phyloP scores from a whole-genome alignment of 2,113 vertebrate genomes.

The Nothobranchius furzeri region DNA sequence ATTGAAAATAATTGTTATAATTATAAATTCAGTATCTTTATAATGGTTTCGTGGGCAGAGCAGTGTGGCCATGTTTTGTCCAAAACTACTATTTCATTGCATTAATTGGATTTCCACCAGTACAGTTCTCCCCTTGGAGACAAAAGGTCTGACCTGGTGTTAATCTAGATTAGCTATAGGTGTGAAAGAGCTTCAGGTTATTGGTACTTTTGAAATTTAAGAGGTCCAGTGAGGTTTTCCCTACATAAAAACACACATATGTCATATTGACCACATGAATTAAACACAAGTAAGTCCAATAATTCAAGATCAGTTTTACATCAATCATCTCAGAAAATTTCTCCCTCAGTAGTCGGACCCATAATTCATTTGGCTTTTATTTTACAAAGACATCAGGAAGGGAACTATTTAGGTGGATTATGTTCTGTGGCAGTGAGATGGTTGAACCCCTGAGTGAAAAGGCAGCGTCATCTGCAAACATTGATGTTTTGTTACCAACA shows the following conservation, averaged over 20 bases:
- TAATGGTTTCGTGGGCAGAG: too few relatives aligned
- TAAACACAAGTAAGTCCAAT: too few relatives aligned
- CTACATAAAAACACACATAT: neutral
- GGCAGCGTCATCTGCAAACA: neutral
- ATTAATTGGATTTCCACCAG: slow-evolving; percentile 35
- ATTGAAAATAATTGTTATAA: too few relatives aligned
- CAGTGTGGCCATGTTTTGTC: too few relatives aligned
- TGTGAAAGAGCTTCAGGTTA: neutral
- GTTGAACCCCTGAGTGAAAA: neutral
- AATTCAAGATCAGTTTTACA: too few relatives aligned
- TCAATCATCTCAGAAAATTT: too few relatives aligned
- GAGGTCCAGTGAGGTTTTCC: slow-evolving; percentile 19
- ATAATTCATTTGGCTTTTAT: too few relatives aligned
- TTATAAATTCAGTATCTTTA: too few relatives aligned
- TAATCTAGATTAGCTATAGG: slow-evolving; percentile 56
- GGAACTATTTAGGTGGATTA: neutral
- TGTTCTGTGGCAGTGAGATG: neutral
- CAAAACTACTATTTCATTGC: too few relatives aligned
- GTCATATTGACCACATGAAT: too few relatives aligned
- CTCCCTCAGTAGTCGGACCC: too few relatives aligned
- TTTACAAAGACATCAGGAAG: neutral
- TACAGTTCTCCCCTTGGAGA: neutral
- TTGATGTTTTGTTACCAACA: neutral
- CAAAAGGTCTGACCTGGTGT: slow-evolving; percentile 1
- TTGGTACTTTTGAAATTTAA: neutral